Evolutionary conservation across 2,113 vertebrate species (phyloP).

Genomic region (Protomyctophum bolini): DNA sequence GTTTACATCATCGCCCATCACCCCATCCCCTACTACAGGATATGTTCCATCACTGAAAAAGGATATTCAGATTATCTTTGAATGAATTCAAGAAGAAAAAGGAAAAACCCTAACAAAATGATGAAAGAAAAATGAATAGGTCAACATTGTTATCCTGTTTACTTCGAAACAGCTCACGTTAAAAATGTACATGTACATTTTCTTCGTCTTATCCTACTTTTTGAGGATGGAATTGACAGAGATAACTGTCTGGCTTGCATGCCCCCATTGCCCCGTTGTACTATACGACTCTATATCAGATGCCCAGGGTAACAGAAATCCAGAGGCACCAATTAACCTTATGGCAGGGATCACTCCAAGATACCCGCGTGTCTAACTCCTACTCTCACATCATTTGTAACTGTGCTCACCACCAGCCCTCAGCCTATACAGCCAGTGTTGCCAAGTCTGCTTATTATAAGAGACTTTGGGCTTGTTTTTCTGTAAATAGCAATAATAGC

Average conservation of each 20-base stretch:
- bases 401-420: slow-evolving; percentile 56
- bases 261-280: slow-evolving; percentile 39
- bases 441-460: too few relatives aligned
- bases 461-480: too few relatives aligned
- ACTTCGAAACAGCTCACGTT: slow-evolving; percentile 5
- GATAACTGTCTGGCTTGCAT: slow-evolving; percentile 62
- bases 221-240: slow-evolving; percentile 51
- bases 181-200: slow-evolving; percentile 30
- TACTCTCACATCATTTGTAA: slow-evolving; percentile 61
- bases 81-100: not conserved
- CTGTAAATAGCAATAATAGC: too few relatives aligned
- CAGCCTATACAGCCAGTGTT: slow-evolving; percentile 32
- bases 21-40: too few relatives aligned
- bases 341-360: slow-evolving; percentile 65
- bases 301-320: slow-evolving; percentile 67
- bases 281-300: slow-evolving; percentile 57
- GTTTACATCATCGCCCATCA: too few relatives aligned
- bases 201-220: slow-evolving; percentile 48
- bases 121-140: not conserved
- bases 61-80: too few relatives aligned
- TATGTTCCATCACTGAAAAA: too few relatives aligned
- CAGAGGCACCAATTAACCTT: slow-evolving; percentile 77
- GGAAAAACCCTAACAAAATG: not conserved
- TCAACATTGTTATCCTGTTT: not conserved
- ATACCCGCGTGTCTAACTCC: slow-evolving; percentile 55